Conservation (phyloP, 2,888 invertebrate genomes). For the Stenotaenia linearis region DNA sequence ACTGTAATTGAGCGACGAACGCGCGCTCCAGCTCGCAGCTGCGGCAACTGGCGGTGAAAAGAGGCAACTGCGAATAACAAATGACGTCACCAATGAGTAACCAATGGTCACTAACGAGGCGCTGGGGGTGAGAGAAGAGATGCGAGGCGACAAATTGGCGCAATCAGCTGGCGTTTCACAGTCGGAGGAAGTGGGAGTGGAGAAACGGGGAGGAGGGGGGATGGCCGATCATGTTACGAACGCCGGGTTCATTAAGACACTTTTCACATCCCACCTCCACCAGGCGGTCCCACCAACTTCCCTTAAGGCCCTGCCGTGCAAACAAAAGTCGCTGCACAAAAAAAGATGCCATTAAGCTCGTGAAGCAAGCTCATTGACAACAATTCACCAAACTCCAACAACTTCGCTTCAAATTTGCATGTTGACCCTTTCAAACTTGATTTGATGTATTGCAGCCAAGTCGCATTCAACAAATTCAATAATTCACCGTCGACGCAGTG, state of each 20-base stretch:
- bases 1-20: constrained; percentile 24
- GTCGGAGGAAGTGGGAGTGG: constrained; percentile 1
- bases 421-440: too few species aligned
- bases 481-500: too few species aligned
- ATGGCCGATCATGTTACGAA: constrained; percentile 7
- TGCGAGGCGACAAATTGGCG: constrained; percentile 26
- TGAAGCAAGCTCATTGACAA: neutral
- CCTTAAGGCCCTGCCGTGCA: neutral
- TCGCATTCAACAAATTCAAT: too few species aligned
- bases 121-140: constrained; percentile 16
- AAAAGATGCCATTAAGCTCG: neutral
- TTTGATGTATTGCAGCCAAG: too few species aligned
- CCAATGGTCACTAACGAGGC: constrained; percentile 21
- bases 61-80: constrained; percentile 24
- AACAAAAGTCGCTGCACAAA: neutral
- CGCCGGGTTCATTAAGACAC: constrained; percentile 24
- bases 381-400: neutral
- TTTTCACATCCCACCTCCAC: constrained; percentile 20
- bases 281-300: neutral
- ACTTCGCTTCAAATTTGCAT: too few species aligned
- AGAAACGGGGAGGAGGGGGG: neutral
- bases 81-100: constrained; percentile 26
- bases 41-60: neutral
- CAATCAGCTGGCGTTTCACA: constrained; percentile 27
- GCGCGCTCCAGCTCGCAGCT: neutral